Percentiles rank a stretch among this genome's conserved stretches.
These are phyloP conservation scores for Callyntrura sp. DNA, from an alignment of 2,888 invertebrate species.

Conservation along the genomic window DNA sequence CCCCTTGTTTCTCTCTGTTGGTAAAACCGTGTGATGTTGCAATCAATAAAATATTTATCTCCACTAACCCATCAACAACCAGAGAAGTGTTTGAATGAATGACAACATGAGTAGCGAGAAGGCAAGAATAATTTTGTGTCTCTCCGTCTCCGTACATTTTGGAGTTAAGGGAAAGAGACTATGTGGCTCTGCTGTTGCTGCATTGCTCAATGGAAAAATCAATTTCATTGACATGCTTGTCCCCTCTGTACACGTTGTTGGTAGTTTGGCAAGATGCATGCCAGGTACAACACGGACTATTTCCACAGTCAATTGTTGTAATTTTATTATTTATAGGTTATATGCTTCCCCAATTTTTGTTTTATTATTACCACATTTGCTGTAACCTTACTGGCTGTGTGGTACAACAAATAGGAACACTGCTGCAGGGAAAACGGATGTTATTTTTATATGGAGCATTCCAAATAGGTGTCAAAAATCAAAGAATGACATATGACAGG, in stretches of 20 bases:
- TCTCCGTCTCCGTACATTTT: no score
- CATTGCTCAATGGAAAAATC: conserved; percentile 78
- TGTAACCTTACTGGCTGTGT: conserved; percentile 75
- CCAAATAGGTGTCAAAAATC: conserved; percentile 34
- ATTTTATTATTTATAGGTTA: no score
- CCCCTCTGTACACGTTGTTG: no score
- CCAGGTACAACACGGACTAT: no score
- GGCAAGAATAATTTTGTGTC: no score
- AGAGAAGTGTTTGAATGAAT: conserved; percentile 67
- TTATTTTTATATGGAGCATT: conserved; percentile 45
- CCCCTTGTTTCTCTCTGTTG: no score
- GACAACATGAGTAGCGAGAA: conserved; percentile 57
- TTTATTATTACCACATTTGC: conserved; percentile 74
- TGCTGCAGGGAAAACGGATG: neutral
- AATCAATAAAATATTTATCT: conserved; percentile 54
- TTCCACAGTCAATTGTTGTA: no score
- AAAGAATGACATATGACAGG: conserved; percentile 16
- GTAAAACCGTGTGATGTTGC: no score
- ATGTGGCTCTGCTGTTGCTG: conserved; percentile 52
- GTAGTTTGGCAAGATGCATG: no score
- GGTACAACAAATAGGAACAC: no score
- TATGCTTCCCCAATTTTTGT: neutral
- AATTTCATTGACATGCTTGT: conserved; percentile 69
- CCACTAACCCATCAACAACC: conserved; percentile 59
- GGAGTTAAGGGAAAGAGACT: no score